A percentile compares a stretch with the other conserved stretches of the same genome.
Conservation (phyloP, 23 tunicate genomes). For the Trididemnum nubilum region DNA sequence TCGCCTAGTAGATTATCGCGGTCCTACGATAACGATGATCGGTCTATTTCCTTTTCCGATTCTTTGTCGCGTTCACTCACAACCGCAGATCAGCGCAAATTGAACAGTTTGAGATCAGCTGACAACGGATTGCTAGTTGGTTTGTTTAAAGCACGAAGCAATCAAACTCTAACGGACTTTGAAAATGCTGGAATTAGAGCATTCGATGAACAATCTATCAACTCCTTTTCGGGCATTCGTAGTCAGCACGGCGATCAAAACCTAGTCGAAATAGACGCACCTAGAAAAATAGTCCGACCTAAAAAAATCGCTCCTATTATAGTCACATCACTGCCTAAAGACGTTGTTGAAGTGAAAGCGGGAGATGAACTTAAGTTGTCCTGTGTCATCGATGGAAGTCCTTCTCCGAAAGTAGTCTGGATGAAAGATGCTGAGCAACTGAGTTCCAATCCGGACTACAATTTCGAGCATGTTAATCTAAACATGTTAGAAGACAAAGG, state of each 20-base stretch:
- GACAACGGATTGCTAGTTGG: not conserved
- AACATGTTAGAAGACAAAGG: not conserved
- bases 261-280: not conserved
- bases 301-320: conserved; percentile 17
- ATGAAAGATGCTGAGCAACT: conserved; percentile 67
- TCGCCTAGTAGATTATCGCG: conserved; percentile 13
- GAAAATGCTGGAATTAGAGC: not conserved
- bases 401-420: conserved; percentile 74
- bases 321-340: conserved; percentile 17
- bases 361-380: conserved; percentile 40
- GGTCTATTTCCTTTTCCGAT: not conserved
- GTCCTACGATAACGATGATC: conserved; percentile 4
- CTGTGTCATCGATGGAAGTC: conserved; percentile 65
- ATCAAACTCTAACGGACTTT: not conserved
- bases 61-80: conserved; percentile 6
- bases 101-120: conserved; percentile 4
- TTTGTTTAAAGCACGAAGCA: not conserved
- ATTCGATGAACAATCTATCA: conserved; percentile 8
- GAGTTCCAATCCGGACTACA: conserved; percentile 7
- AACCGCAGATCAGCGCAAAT: conserved; percentile 11
- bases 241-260: not conserved
- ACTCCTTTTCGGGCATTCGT: not conserved
- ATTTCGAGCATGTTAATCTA: conserved; percentile 24
- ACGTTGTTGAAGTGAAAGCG: conserved; percentile 13
- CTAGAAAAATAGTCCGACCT: not conserved